Evolutionary conservation across 2,888 invertebrate species (phyloP), one percentile per base, ranked within the genome.

Genomic region (Cataglyphis cursor): DNA sequence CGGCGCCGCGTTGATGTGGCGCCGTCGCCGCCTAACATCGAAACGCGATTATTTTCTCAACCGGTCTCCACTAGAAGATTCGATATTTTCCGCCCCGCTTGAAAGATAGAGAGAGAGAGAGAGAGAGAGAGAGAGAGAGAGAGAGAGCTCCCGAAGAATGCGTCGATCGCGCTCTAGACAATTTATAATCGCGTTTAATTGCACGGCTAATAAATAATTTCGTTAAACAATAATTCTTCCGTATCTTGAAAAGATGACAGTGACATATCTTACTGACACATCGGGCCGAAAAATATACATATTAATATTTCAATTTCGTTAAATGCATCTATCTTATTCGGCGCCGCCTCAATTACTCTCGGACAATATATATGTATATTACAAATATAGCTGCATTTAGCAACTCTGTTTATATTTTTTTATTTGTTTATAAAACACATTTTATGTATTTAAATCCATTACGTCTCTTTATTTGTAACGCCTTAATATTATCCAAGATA

Each of bases 11-110:
- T 84, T 84, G 87, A 86, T 81, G 74, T 85, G 91, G 90, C 90
- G 92, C 91, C 92, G 89, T 86, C 86, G 61, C 70, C 70, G 65
- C 85, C 78, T 83, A 85, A 70, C 85, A 74, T 81, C 87, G 78
- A 83, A 88, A 88, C 87, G 78, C 88, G 84, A 87, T 89, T 87
- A 87, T 82, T 86, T 85, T 85, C 83, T 86, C 31, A 84, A 86
- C 89, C 88, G 88, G 89, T 86, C 86, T 82, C 87, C 80, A 75
- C 88, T 86, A 87, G 86, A 72, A 65, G 66, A 72, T 75, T 78
- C 73, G 59, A 78, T 75, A 65, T 83, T 86, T 86, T 84, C 65
- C 82, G 59, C 76, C 51, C 75, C 61, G 31, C 70, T 72, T 64
- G 51, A 54, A 54, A 70, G 21, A 74, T 41, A 57, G 18, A 48